A percentile compares a stretch with the other conserved stretches of the same genome.
Evolutionary conservation across 1,140 invertebrate species (phyloP).

Genomic region (Diachasma alloeum): DNA sequence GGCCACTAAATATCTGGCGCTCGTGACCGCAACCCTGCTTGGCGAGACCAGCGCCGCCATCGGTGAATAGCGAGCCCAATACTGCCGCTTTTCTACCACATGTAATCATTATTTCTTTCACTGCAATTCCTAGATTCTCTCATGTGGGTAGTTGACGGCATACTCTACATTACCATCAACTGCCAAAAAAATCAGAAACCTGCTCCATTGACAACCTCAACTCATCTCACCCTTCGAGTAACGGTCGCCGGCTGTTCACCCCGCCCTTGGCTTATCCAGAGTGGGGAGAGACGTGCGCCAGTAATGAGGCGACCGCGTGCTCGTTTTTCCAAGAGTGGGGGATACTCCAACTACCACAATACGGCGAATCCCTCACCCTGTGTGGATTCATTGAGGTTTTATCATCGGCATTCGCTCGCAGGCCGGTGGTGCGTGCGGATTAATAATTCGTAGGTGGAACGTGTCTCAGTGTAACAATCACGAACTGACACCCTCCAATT

Average conservation of each 20-base stretch:
- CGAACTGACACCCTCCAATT: not conserved
- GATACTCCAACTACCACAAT: conserved; percentile 13
- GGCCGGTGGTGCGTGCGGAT: conserved; percentile 6
- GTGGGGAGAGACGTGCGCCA: conserved; percentile 4
- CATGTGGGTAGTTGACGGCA: too few species aligned
- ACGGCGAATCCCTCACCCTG: not conserved
- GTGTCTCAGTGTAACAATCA: not conserved
- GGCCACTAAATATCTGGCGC: too few species aligned
- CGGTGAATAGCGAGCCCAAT: too few species aligned
- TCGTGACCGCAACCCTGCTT: too few species aligned
- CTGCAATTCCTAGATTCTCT: not conserved
- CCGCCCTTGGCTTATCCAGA: too few species aligned
- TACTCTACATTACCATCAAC: too few species aligned
- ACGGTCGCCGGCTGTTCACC: too few species aligned
- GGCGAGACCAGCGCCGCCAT: too few species aligned
- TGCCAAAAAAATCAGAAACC: too few species aligned
- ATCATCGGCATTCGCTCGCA: conserved; percentile 26
- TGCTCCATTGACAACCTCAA: too few species aligned
- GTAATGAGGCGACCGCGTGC: conserved; percentile 4
- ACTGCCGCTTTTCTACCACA: too few species aligned
- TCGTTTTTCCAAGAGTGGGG: not conserved
- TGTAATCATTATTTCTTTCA: not conserved
- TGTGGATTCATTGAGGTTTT: conserved; percentile 28
- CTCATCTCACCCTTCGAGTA: too few species aligned
- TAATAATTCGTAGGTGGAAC: not conserved